Evolutionary conservation across 2,888 invertebrate species (phyloP), one percentile per base, ranked within the genome.

Genomic region (Monoplex corrugatus): DNA sequence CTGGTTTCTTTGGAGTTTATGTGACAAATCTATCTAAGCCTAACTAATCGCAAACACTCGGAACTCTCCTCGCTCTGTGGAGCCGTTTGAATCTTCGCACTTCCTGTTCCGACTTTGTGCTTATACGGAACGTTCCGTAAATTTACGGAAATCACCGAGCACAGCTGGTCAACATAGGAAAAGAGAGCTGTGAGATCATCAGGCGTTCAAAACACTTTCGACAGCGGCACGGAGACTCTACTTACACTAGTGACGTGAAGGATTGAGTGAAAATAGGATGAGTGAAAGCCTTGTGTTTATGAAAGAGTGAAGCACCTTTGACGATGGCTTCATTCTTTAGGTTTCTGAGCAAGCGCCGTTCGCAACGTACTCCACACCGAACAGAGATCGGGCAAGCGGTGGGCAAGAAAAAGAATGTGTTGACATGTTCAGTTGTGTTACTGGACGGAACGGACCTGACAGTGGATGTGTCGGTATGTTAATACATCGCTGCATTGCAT

Each of bases 391-490:
- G 90, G 40, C 91, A 89, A 57, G 91, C 91, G 63, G 92, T 92
- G 38, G 86, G 91, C 57, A 95, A 94, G 92, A 94, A 92, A 96
- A 99, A 99, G 97, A 98, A 98, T 96, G 97, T 98, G 94, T 97
- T 99, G 95, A 98, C 98, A 96, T 99, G 99, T 96, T 98, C 98
- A 96, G 98, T 99, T 94, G 97, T 99, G 96, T 97, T 99, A 93
- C 97, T 99, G 96, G 99, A 99, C 97, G 99, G 98, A 92, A 98
- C 98, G 89, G 99, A 99, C 97, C 97, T 99, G 94, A 98, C 98
- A 91, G 98, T 99, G 94, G 98, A 99, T 96, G 96, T 99, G 93
- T 97, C 98, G 96, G 98, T 98, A 96, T 68, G 86, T 72, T 38
- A 75, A 38, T 19, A 50, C 19, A 50, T 28, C 28, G 57, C 57